These are phyloP conservation scores for Leucophenga maculata DNA, from an alignment of 2,888 invertebrate species.

Conservation along the genomic window DNA sequence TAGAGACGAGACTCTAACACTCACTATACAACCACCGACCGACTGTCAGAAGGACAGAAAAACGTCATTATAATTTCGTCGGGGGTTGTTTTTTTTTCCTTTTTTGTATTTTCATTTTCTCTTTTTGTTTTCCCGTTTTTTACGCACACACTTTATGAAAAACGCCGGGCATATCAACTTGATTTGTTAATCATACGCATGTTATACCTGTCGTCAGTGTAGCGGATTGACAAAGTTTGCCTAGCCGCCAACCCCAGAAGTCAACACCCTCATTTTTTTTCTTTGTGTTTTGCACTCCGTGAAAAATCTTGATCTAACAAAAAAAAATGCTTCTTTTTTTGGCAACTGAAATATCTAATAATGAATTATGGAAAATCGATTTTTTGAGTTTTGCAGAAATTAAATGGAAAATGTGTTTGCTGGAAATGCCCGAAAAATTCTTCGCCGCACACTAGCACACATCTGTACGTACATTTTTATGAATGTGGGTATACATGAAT, in stretches of 20 bases:
- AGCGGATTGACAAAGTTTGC: too few species aligned
- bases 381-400: constrained; percentile 55
- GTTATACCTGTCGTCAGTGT: constrained; percentile 4
- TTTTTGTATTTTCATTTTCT: constrained; percentile 42
- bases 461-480: constrained; percentile 22
- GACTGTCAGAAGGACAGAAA: constrained; percentile 9
- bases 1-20: background rate
- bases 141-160: constrained; percentile 1
- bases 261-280: constrained; percentile 53
- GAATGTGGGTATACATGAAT: constrained; percentile 18
- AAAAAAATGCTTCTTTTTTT: constrained; percentile 45
- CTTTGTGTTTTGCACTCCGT: constrained; percentile 47
- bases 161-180: background rate
- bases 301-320: constrained; percentile 56
- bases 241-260: constrained; percentile 1
- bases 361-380: constrained; percentile 64
- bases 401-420: constrained; percentile 30
- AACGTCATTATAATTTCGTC: constrained; percentile 60
- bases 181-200: background rate
- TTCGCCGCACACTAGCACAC: background rate
- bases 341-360: constrained; percentile 61
- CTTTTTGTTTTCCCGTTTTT: constrained; percentile 27
- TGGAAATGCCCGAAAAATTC: background rate
- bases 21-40: constrained; percentile 6
- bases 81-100: constrained; percentile 61